Percentiles rank a stretch among this genome's conserved stretches.
These are phyloP conservation scores for Maniola jurtina DNA, from an alignment of 1,140 invertebrate species.

Conservation along the genomic window DNA sequence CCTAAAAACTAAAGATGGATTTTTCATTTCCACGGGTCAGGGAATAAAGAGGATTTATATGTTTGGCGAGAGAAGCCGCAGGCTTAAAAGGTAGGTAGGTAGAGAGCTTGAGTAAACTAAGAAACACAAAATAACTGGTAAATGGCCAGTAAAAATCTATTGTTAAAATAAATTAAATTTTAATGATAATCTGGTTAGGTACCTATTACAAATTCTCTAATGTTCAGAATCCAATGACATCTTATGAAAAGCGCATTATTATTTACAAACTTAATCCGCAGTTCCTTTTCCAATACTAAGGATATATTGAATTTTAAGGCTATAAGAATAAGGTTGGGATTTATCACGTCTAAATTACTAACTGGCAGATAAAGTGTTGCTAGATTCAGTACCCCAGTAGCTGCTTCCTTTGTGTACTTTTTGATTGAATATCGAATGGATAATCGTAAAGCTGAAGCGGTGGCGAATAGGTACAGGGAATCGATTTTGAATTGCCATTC, in stretches of 20 bases:
- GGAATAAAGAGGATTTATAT: too few species aligned
- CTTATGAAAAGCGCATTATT: slow-evolving; percentile 14
- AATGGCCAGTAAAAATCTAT: neutral
- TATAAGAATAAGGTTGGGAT: neutral
- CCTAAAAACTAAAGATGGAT: too few species aligned
- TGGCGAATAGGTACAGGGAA: slow-evolving; percentile 24
- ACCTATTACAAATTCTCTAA: slow-evolving; percentile 1
- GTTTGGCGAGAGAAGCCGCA: too few species aligned
- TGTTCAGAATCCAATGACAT: slow-evolving; percentile 15
- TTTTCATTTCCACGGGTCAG: too few species aligned
- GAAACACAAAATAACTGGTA: too few species aligned
- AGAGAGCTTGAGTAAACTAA: too few species aligned
- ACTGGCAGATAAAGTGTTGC: slow-evolving; percentile 10
- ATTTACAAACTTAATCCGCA: neutral
- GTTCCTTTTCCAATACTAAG: neutral
- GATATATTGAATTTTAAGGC: neutral
- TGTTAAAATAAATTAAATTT: slow-evolving; percentile 6
- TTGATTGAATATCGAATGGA: slow-evolving; percentile 33
- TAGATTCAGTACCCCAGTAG: slow-evolving; percentile 12
- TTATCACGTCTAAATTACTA: neutral
- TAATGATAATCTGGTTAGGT: neutral
- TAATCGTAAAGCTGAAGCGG: slow-evolving; percentile 30
- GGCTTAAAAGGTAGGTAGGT: too few species aligned
- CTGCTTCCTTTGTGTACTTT: slow-evolving; percentile 22
- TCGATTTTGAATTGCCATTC: slow-evolving; percentile 36